A percentile compares a stretch with the other conserved stretches of the same genome.
Conservation (phyloP, 2,888 invertebrate genomes). For the Pristionchus exspectatus region DNA sequence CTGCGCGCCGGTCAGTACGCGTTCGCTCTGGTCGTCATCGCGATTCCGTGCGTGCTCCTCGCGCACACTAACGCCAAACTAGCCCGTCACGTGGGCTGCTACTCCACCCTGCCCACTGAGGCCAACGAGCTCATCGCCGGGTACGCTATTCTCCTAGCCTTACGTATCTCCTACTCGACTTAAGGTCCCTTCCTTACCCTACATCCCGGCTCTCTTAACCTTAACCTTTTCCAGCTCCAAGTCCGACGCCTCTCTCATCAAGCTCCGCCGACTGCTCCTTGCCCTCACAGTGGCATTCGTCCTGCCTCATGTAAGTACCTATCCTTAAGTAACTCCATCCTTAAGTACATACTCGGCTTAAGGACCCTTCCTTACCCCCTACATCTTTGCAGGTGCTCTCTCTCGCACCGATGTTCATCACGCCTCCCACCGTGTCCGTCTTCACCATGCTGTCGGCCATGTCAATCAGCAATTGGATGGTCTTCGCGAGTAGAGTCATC, state of each 20-base stretch:
- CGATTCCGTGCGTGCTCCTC: background rate
- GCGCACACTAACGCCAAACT: background rate
- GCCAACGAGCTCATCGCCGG: constrained; percentile 45
- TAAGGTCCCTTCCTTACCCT: too few relatives aligned
- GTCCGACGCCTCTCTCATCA: background rate
- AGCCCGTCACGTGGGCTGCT: background rate
- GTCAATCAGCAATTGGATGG: background rate
- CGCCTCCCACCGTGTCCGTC: background rate
- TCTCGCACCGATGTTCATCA: background rate
- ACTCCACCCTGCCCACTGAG: constrained; percentile 40
- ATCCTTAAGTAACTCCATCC: background rate
- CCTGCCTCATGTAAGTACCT: constrained; percentile 44
- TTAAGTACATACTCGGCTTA: background rate
- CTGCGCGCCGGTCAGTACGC: background rate
- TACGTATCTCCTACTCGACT: background rate
- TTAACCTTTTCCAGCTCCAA: background rate
- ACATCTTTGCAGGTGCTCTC: constrained; percentile 36
- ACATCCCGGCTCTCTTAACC: background rate
- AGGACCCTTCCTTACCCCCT: background rate
- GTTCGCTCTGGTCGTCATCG: background rate
- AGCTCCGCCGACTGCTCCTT: background rate
- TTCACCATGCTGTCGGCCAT: background rate
- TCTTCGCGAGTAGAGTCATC: background rate
- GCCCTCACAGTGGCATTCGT: background rate
- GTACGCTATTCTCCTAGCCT: background rate